A percentile compares a stretch with the other conserved stretches of the same genome.
Conservation (phyloP, 2,888 invertebrate genomes). For the Dolichopus griseipennis region DNA sequence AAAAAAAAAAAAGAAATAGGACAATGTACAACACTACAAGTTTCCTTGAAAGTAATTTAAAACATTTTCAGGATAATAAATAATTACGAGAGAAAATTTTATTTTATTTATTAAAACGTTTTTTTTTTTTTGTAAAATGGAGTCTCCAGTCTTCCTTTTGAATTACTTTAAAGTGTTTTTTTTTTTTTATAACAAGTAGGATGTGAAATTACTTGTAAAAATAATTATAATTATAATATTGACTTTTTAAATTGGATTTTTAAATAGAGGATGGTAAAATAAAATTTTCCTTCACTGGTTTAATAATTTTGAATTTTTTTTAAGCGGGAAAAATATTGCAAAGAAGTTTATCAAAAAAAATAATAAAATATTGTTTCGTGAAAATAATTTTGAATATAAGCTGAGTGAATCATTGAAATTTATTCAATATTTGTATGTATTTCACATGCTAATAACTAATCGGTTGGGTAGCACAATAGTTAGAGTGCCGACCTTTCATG, state of each 20-base stretch:
- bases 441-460: too few relatives aligned
- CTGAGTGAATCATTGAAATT: too few relatives aligned
- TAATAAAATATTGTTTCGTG: too few relatives aligned
- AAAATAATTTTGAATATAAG: too few relatives aligned
- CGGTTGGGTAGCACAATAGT: too few relatives aligned
- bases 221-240: neutral
- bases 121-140: too few relatives aligned
- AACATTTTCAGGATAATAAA: constrained; percentile 4
- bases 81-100: constrained; percentile 5
- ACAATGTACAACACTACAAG: neutral
- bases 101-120: neutral
- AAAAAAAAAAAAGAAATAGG: too few relatives aligned
- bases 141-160: neutral
- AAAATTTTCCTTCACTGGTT: neutral
- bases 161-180: neutral
- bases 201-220: neutral
- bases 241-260: neutral
- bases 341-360: too few relatives aligned
- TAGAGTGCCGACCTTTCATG: too few relatives aligned
- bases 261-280: neutral
- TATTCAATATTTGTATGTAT: too few relatives aligned
- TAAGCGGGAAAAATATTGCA: too few relatives aligned
- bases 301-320: too few relatives aligned
- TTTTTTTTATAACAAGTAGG: neutral
- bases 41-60: neutral